Evolutionary conservation across 2,113 vertebrate genomes (phyloP).

Genomic region (Leuciscus idus): DNA sequence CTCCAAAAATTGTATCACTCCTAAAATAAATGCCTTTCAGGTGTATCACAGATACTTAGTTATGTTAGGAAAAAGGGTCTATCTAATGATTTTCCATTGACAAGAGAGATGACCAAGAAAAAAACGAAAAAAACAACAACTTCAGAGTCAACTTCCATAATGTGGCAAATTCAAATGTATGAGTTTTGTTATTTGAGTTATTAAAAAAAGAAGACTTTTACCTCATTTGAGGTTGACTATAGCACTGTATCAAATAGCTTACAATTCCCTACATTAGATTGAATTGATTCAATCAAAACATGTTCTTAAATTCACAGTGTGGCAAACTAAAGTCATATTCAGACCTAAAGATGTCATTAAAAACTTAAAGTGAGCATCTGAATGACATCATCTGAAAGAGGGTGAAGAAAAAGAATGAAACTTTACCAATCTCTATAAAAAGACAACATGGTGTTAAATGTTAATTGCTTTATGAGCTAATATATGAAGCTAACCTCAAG

Average conservation of each 20-base stretch:
- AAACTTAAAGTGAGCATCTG: background rate
- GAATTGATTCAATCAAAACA: background rate
- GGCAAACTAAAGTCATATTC: background rate
- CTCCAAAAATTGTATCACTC: background rate
- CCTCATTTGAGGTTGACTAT: background rate
- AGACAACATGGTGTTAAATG: slow-evolving; percentile 37
- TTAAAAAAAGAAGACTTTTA: background rate
- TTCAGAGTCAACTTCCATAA: background rate
- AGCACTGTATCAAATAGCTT: background rate
- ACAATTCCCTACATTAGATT: background rate
- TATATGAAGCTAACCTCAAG: slow-evolving; percentile 56
- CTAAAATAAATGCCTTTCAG: background rate
- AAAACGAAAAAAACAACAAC: background rate
- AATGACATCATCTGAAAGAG: slow-evolving; percentile 53
- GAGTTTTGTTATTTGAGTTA: background rate
- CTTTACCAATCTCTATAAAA: slow-evolving; percentile 40
- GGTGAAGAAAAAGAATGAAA: slow-evolving; percentile 49
- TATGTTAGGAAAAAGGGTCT: background rate
- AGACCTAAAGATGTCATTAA: background rate
- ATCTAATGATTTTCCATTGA: background rate
- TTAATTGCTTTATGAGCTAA: slow-evolving; percentile 53
- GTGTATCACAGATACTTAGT: background rate
- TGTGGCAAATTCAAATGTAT: background rate
- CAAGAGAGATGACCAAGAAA: background rate
- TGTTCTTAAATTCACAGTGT: background rate